A percentile compares a stretch with the other conserved stretches of the same genome.
Conservation (phyloP, 2,797 vertebrate species). For the Rhinatrema bivittatum region DNA sequence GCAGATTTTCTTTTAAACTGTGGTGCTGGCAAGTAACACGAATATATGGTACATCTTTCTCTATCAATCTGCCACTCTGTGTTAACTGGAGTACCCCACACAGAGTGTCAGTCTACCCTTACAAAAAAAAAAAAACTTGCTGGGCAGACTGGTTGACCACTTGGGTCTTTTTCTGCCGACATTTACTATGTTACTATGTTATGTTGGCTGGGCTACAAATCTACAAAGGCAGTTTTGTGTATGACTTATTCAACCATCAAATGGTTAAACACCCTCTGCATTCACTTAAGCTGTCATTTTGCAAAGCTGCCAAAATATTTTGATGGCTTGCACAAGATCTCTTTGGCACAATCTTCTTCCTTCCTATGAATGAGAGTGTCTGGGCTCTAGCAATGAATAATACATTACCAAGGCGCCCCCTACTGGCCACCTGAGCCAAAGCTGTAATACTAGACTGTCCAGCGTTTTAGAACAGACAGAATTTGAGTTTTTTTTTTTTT, state of each 20-base stretch:
- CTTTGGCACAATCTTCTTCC: constrained; percentile 52
- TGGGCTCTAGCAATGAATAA: constrained; percentile 50
- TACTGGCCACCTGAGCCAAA: constrained; percentile 51
- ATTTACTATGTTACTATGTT: too few species aligned
- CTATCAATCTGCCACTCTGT: too few species aligned
- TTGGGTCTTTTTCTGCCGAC: too few species aligned
- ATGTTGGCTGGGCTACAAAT: too few species aligned
- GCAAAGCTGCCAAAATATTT: constrained; percentile 54
- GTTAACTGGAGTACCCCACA: too few species aligned
- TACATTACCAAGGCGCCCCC: constrained; percentile 91
- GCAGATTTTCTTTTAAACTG: too few species aligned
- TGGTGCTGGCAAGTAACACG: too few species aligned
- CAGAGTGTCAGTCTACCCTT: too few species aligned
- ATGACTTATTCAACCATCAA: constrained; percentile 4
- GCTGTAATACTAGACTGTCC: not conserved
- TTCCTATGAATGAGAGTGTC: constrained; percentile 26
- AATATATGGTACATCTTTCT: too few species aligned
- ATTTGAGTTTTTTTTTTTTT: not conserved
- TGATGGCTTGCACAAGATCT: constrained; percentile 49
- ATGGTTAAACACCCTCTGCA: constrained; percentile 33
- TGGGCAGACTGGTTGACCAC: too few species aligned
- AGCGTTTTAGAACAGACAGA: not conserved
- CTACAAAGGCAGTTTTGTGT: too few species aligned
- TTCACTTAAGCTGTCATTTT: constrained; percentile 41
- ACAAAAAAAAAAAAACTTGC: too few species aligned